Evolutionary conservation across 2,888 invertebrate genomes (phyloP).

Genomic region (Julus scanicus): DNA sequence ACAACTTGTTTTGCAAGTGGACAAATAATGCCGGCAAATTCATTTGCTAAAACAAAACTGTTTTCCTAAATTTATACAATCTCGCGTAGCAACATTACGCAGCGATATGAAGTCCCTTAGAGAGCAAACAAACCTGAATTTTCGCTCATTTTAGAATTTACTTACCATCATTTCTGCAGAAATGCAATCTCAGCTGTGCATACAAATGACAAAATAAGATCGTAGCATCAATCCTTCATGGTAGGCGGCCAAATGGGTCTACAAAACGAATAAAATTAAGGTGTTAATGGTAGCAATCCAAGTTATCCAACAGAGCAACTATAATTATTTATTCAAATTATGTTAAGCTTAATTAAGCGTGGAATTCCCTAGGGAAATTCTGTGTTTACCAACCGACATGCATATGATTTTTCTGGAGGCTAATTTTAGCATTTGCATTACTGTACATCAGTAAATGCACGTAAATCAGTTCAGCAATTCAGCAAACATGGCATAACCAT

Average conservation of each 20-base stretch:
- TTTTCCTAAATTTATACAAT: too few species aligned
- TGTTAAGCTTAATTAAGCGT: conserved; percentile 5
- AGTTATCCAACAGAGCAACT: too few species aligned
- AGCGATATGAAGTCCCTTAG: too few species aligned
- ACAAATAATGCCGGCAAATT: background rate
- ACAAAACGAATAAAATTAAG: background rate
- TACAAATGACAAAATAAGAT: background rate
- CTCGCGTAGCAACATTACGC: too few species aligned
- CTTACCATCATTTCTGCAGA: conserved; percentile 26
- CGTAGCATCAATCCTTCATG: conserved; percentile 14
- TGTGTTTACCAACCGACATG: background rate
- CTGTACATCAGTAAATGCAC: background rate
- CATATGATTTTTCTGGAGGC: too few species aligned
- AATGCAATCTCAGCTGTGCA: background rate
- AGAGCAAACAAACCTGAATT: background rate
- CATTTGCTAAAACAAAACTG: too few species aligned
- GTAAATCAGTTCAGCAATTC: background rate
- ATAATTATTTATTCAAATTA: conserved; percentile 46
- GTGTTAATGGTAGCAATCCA: background rate
- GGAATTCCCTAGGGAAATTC: conserved; percentile 4
- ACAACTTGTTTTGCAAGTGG: background rate
- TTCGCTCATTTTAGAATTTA: background rate
- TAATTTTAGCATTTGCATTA: background rate
- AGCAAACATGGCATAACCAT: background rate
- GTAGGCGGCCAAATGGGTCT: background rate